Conservation (phyloP, 1,140 invertebrate genomes). For the Nomia melanderi region DNA sequence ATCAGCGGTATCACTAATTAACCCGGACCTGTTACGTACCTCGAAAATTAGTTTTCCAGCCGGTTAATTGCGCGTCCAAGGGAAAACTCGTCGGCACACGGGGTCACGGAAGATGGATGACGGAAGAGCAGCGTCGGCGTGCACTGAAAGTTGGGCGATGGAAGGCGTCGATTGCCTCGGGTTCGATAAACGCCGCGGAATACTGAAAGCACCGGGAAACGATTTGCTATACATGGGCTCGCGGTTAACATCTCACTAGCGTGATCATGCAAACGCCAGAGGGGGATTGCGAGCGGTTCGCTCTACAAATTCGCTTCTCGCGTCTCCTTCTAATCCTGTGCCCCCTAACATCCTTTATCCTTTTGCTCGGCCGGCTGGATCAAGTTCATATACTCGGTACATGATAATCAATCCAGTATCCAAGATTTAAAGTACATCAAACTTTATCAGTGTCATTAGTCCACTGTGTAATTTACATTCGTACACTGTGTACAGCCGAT, state of each 20-base stretch:
- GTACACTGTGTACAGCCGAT: no score
- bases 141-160: background rate
- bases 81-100: slow-evolving; percentile 10
- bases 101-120: slow-evolving; percentile 36
- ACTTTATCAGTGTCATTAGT: no score
- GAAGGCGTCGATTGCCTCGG: background rate
- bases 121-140: background rate
- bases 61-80: slow-evolving; percentile 9
- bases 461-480: no score
- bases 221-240: slow-evolving; percentile 5
- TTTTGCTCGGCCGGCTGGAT: background rate
- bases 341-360: background rate
- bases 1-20: slow-evolving; percentile 17
- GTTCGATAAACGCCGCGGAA: slow-evolving; percentile 11
- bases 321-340: background rate
- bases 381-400: background rate
- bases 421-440: no score
- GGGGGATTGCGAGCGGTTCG: slow-evolving; percentile 23
- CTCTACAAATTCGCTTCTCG: slow-evolving; percentile 41
- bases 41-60: slow-evolving; percentile 25
- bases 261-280: slow-evolving; percentile 38
- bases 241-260: slow-evolving; percentile 36
- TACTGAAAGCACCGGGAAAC: background rate
- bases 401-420: no score
- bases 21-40: background rate